Evolutionary conservation across 1,140 invertebrate species (phyloP).

Genomic region (Schlechtendalia chinensis): DNA sequence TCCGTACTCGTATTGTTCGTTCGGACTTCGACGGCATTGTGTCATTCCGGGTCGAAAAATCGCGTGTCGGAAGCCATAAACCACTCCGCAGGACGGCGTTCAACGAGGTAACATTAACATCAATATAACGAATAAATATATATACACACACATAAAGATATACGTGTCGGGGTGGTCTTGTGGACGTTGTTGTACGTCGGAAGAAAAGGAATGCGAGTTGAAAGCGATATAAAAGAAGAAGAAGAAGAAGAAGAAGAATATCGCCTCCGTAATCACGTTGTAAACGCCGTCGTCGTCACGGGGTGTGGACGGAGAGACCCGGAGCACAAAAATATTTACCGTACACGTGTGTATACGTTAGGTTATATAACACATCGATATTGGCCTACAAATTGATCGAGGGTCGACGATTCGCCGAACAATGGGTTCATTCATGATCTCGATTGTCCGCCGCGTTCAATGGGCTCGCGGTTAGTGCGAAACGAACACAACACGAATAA

Average conservation of each 20-base stretch:
- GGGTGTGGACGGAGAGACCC: constrained; percentile 4
- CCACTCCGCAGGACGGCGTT: constrained; percentile 39
- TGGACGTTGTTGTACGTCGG: background rate
- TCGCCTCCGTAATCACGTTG: constrained; percentile 27
- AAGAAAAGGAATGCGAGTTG: background rate
- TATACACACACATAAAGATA: too few relatives aligned
- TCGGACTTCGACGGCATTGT: too few relatives aligned
- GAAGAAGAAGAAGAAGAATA: background rate
- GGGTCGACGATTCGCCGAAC: background rate
- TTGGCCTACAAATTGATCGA: constrained; percentile 47
- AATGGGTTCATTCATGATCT: constrained; percentile 46
- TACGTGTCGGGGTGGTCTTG: constrained; percentile 40
- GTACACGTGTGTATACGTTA: too few relatives aligned
- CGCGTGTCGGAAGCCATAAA: constrained; percentile 18
- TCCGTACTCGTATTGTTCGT: constrained; percentile 31
- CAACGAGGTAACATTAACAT: constrained; percentile 40
- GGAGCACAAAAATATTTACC: constrained; percentile 26
- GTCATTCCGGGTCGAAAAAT: constrained; percentile 31
- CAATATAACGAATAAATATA: background rate
- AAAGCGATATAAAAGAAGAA: background rate
- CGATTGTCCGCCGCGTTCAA: constrained; percentile 28
- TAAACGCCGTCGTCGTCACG: constrained; percentile 29
- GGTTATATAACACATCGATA: constrained; percentile 19
- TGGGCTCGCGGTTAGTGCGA: constrained; percentile 28
- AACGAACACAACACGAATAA: too few relatives aligned